These are phyloP conservation scores for Nysson spinosus DNA, from an alignment of 2,888 invertebrate species.

Conservation along the genomic window DNA sequence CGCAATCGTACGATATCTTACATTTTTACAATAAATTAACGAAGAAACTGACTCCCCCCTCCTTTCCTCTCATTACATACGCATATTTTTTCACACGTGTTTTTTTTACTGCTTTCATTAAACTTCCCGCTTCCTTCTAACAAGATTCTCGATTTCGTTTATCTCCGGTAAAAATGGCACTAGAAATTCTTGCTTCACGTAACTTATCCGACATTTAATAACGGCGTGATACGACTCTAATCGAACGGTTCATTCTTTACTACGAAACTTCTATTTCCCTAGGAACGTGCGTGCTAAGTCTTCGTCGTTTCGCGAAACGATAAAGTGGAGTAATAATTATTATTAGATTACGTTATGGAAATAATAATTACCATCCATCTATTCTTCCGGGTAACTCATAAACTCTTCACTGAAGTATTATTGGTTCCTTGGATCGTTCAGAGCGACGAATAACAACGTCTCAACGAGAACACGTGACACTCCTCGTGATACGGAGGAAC, in stretches of 20 bases:
- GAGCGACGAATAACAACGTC: neutral
- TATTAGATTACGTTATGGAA: neutral
- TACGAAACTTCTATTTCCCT: conserved; percentile 3
- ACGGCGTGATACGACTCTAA: no score
- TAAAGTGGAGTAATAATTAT: conserved; percentile 12
- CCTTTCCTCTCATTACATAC: neutral
- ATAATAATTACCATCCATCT: conserved; percentile 20
- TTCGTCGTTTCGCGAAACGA: conserved; percentile 17
- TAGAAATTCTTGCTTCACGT: conserved; percentile 26
- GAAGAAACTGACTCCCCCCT: conserved; percentile 62
- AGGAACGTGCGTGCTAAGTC: conserved; percentile 36
- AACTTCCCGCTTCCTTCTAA: conserved; percentile 23
- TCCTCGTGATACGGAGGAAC: conserved; percentile 15
- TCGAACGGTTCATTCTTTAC: neutral
- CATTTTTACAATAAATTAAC: conserved; percentile 77
- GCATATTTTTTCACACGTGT: neutral
- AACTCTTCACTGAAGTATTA: conserved; percentile 6
- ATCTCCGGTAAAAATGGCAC: conserved; percentile 43
- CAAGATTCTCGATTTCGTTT: conserved; percentile 23
- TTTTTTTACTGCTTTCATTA: neutral
- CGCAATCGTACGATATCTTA: conserved; percentile 70
- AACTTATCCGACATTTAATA: conserved; percentile 7
- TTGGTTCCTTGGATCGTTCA: neutral
- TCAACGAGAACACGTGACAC: conserved; percentile 12
- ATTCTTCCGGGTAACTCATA: conserved; percentile 22